Evolutionary conservation across 2,797 vertebrate genomes (phyloP).

Genomic region (Falco rusticolus): DNA sequence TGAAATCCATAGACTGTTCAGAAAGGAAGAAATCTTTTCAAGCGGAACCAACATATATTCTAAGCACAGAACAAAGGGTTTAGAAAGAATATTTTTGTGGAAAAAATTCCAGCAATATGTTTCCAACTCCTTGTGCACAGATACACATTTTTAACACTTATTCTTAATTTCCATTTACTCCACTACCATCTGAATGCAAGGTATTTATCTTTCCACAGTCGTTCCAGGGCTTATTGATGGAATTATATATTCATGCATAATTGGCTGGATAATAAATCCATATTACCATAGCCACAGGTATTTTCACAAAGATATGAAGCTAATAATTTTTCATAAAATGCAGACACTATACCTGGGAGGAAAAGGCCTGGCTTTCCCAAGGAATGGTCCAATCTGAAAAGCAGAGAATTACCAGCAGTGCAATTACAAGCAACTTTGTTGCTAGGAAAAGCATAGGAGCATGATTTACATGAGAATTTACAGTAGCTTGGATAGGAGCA

Average conservation of each 20-base stretch:
- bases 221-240: neutral
- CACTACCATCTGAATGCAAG: neutral
- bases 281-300: neutral
- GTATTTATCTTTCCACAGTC: neutral
- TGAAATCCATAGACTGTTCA: neutral
- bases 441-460: neutral
- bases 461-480: slow-evolving; percentile 23
- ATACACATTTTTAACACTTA: neutral
- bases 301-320: neutral
- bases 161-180: neutral
- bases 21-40: neutral
- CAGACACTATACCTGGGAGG: slow-evolving; percentile 83
- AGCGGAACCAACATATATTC: neutral
- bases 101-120: neutral
- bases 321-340: neutral
- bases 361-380: slow-evolving; percentile 90
- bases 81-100: neutral
- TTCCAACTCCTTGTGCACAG: neutral
- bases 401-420: neutral
- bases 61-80: neutral
- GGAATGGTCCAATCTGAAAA: slow-evolving; percentile 86
- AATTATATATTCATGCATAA: neutral
- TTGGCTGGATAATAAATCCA: neutral
- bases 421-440: neutral
- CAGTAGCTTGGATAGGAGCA: neutral